These are phyloP conservation scores for Zaprionus inermis DNA, from an alignment of 1,140 invertebrate genomes.

Conservation along the genomic window DNA sequence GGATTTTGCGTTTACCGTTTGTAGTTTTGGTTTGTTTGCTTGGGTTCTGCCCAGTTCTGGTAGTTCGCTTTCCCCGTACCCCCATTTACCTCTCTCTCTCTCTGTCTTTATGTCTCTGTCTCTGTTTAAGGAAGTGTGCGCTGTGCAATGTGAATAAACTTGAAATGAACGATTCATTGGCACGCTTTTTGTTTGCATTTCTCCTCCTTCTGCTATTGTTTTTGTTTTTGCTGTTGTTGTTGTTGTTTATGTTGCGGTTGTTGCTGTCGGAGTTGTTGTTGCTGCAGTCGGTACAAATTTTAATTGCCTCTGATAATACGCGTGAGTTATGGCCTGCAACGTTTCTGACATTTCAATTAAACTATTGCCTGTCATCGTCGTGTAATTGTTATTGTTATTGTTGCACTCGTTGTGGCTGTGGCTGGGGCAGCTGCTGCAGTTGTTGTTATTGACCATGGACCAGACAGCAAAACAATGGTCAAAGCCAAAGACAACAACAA, in stretches of 20 bases:
- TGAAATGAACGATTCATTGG: slow-evolving; percentile 57
- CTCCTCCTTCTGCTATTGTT: neutral
- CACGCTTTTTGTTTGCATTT: slow-evolving; percentile 52
- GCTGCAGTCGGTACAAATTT: slow-evolving; percentile 49
- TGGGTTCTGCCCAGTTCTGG: neutral
- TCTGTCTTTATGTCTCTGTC: neutral
- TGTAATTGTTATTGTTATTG: slow-evolving; percentile 54
- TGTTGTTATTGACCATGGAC: slow-evolving; percentile 43
- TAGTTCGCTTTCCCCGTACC: neutral
- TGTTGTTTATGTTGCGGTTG: slow-evolving; percentile 35
- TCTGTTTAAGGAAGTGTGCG: slow-evolving; percentile 48
- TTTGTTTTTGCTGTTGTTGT: slow-evolving; percentile 41
- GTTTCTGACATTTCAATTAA: slow-evolving; percentile 71
- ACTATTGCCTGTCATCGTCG: slow-evolving; percentile 48
- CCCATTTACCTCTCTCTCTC: neutral
- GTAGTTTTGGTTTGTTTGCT: slow-evolving; percentile 5
- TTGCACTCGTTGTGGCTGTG: slow-evolving; percentile 19
- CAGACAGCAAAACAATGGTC: slow-evolving; percentile 18
- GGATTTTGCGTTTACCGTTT: slow-evolving; percentile 25
- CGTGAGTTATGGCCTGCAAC: slow-evolving; percentile 57
- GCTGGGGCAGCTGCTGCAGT: slow-evolving; percentile 12
- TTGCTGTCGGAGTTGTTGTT: slow-evolving; percentile 1
- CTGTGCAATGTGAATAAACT: slow-evolving; percentile 60
- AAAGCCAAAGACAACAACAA: slow-evolving; percentile 5
- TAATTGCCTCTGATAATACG: slow-evolving; percentile 76